A percentile compares a stretch with the other conserved stretches of the same genome.
Conservation (phyloP, 2,113 vertebrate species). For the Bufo gargarizans region DNA sequence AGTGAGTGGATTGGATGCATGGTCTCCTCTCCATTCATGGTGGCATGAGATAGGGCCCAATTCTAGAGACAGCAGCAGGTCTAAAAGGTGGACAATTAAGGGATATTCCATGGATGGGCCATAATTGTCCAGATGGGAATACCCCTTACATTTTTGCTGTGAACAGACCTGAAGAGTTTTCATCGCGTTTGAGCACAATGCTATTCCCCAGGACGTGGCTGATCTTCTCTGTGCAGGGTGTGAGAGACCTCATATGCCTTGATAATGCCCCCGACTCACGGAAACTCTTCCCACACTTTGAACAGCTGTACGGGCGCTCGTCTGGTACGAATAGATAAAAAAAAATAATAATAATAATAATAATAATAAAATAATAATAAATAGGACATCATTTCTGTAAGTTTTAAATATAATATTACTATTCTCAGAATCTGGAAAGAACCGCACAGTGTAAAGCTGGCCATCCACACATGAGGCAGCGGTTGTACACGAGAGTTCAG, state of each 20-base stretch:
- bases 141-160: not conserved
- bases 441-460: too few species aligned
- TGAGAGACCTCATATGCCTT: slow-evolving; percentile 92
- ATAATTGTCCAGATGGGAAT: too few species aligned
- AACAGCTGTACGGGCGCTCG: slow-evolving; percentile 94
- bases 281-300: slow-evolving; percentile 93
- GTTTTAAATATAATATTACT: not conserved
- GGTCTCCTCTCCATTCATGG: too few species aligned
- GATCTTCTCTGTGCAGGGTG: slow-evolving; percentile 95
- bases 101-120: too few species aligned
- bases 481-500: too few species aligned
- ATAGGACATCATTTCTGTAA: not conserved
- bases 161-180: slow-evolving; percentile 77
- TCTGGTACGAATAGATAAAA: slow-evolving; percentile 70
- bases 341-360: not conserved
- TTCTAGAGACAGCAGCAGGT: too few species aligned
- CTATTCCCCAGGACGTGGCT: slow-evolving; percentile 89
- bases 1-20: too few species aligned
- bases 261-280: slow-evolving; percentile 95
- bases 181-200: slow-evolving; percentile 82
- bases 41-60: too few species aligned
- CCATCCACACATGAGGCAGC: too few species aligned
- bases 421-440: not conserved
- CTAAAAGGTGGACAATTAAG: too few species aligned
- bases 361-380: too few species aligned